Conservation (phyloP, 2,113 vertebrate species). For the Zeus faber region DNA sequence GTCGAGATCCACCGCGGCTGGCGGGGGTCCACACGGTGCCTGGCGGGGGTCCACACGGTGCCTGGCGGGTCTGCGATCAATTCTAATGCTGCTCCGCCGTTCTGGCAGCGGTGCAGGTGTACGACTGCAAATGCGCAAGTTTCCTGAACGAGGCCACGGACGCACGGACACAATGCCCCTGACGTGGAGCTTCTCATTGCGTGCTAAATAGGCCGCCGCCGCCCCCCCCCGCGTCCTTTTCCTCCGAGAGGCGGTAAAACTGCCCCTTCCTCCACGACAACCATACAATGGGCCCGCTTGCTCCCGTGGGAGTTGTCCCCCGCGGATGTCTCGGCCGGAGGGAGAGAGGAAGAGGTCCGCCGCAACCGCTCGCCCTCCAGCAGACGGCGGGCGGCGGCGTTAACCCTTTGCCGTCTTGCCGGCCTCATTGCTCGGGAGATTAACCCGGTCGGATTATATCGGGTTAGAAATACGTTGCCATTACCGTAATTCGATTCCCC, state of each 20-base stretch:
- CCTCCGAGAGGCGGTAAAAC: conserved; percentile 55
- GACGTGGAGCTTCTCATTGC: conserved; percentile 56
- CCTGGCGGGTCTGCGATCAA: background rate
- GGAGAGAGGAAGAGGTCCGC: conserved; percentile 38
- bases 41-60: conserved; percentile 5
- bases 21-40: conserved; percentile 12
- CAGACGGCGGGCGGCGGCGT: background rate
- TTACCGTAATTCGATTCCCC: conserved; percentile 33
- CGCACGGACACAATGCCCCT: conserved; percentile 13
- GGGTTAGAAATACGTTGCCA: conserved; percentile 38
- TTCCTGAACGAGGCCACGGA: background rate
- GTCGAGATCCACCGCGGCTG: conserved; percentile 25
- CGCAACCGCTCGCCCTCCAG: conserved; percentile 46
- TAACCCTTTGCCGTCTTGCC: conserved; percentile 38
- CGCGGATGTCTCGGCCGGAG: conserved; percentile 39
- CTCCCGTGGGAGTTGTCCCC: conserved; percentile 43
- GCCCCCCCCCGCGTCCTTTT: conserved; percentile 34
- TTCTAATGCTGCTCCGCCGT: conserved; percentile 12
- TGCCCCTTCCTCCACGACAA: conserved; percentile 62
- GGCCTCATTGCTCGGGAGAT: conserved; percentile 32
- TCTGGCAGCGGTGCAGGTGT: conserved; percentile 30
- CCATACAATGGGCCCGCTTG: conserved; percentile 53
- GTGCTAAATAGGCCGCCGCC: conserved; percentile 55
- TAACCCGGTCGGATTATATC: conserved; percentile 24
- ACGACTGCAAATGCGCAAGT: background rate